These are phyloP conservation scores for Clarias fuscus DNA, from an alignment of 2,797 vertebrate genomes.

Conservation along the genomic window DNA sequence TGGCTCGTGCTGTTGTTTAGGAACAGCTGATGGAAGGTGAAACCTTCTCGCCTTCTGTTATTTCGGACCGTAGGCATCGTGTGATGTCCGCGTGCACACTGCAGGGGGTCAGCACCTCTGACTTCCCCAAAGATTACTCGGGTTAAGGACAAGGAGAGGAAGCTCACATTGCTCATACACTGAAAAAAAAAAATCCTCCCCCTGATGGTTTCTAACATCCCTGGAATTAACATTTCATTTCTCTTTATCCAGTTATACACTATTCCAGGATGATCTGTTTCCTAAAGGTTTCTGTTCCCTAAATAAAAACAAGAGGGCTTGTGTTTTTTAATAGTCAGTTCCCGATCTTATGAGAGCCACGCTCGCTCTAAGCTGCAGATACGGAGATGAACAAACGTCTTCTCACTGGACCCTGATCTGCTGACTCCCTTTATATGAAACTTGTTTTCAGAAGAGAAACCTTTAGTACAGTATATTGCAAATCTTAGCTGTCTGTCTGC, in stretches of 20 bases:
- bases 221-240: slow-evolving; percentile 14
- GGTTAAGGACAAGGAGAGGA: slow-evolving; percentile 12
- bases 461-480: not conserved
- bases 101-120: slow-evolving; percentile 38
- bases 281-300: slow-evolving; percentile 9
- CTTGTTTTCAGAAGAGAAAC: not conserved
- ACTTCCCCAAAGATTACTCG: slow-evolving; percentile 31
- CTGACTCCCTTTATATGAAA: not conserved
- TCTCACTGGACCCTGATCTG: not conserved
- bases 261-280: not conserved
- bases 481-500: not conserved
- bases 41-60: slow-evolving; percentile 18
- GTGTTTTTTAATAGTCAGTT: not conserved
- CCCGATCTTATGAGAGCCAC: not conserved
- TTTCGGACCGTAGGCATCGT: slow-evolving; percentile 8
- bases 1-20: not conserved
- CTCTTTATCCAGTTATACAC: not conserved
- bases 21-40: slow-evolving; percentile 29
- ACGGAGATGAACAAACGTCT: not conserved
- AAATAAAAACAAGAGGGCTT: not conserved
- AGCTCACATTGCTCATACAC: not conserved
- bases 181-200: not conserved
- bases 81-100: slow-evolving; percentile 12
- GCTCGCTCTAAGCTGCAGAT: not conserved
- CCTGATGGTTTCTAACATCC: not conserved